Base-by-base conservation (phyloP, 1,140 invertebrate genomes). In the Drosophila suzukii region DNA sequence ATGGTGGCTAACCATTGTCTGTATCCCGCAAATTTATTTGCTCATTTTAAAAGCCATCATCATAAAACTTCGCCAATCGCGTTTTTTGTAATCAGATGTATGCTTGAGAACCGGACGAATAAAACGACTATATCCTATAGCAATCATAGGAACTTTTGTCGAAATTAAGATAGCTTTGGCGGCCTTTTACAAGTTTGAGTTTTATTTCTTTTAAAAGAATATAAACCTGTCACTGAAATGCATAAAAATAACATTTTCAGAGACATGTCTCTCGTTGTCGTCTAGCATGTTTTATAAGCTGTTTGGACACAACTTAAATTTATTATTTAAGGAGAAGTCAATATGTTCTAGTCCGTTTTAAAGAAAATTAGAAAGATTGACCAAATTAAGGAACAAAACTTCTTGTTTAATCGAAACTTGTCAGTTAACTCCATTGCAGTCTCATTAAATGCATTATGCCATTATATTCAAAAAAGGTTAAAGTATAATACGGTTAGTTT, bases 61-160 rank as follows among this genome's bases (percentile, higher is more conserved):
- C n/a, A 34, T 32, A 34, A 10, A 46, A 24, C 20, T 24, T 13
- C 0, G 20, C 11, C 20, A 24, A 15, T 6, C n/a, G 7, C 8
- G 32, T 50, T 50, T 15, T 15, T 17, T 34, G 49, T 51, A 51
- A 50, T 13, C 6, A 47, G 46, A 49, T 49, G 27, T n/a, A n/a
- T 13, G 20, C 20, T 49, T 30, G 24, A 30, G n/a, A 49, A 30
- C 13, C 13, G 47, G 27, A 47, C 12, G 17, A 24, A 12, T 12
- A 3, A 51, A 11, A 50, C 27, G 8, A 32, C 17, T 24, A 24
- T 32, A 10, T 34, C n/a, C n/a, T 15, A 2, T 2, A 32, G 4
- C 27, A 11, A 27, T 34, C n/a, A 32, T 11, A 15, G 30, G n/a
- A 51, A 51, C 4, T 15, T 34, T 51, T 5, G 30, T 8, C 7